Evolutionary conservation across 2,888 invertebrate genomes (phyloP).

Genomic region (Hoplodrina blanda): DNA sequence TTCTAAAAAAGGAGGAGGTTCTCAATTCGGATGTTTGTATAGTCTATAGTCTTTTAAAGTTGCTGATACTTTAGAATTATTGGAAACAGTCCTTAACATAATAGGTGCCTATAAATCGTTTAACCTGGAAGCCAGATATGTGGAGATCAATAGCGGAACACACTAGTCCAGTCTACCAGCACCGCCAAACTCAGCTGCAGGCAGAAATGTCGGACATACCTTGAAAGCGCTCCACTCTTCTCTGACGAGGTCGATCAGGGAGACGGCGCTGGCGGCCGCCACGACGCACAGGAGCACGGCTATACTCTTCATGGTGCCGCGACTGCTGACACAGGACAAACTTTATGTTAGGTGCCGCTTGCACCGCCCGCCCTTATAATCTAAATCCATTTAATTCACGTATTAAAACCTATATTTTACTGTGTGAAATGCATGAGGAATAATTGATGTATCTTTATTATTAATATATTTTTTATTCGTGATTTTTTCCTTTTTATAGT

Average conservation of each 20-base stretch:
- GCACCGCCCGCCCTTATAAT: too few relatives aligned
- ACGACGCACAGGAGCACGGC: slow-evolving; percentile 80
- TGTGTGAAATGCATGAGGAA: too few relatives aligned
- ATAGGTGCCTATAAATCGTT: not conserved
- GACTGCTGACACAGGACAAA: slow-evolving; percentile 19
- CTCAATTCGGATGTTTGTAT: too few relatives aligned
- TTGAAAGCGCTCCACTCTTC: slow-evolving; percentile 95
- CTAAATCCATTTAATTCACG: too few relatives aligned
- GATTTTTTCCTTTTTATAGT: too few relatives aligned
- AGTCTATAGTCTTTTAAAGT: too few relatives aligned
- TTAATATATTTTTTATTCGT: too few relatives aligned
- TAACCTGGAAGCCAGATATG: not conserved
- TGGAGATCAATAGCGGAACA: not conserved
- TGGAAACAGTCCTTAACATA: too few relatives aligned
- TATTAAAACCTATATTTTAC: too few relatives aligned
- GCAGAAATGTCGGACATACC: slow-evolving; percentile 82
- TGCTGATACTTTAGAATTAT: not conserved
- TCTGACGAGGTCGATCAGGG: slow-evolving; percentile 93
- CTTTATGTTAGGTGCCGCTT: not conserved
- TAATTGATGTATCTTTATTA: too few relatives aligned
- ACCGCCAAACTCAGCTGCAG: not conserved
- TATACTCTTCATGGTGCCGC: slow-evolving; percentile 76
- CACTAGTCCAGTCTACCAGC: not conserved
- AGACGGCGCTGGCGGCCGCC: slow-evolving; percentile 92
- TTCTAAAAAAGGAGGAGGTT: too few relatives aligned